Conservation (phyloP, 2,888 invertebrate genomes). For the Bimastos eiseni region DNA sequence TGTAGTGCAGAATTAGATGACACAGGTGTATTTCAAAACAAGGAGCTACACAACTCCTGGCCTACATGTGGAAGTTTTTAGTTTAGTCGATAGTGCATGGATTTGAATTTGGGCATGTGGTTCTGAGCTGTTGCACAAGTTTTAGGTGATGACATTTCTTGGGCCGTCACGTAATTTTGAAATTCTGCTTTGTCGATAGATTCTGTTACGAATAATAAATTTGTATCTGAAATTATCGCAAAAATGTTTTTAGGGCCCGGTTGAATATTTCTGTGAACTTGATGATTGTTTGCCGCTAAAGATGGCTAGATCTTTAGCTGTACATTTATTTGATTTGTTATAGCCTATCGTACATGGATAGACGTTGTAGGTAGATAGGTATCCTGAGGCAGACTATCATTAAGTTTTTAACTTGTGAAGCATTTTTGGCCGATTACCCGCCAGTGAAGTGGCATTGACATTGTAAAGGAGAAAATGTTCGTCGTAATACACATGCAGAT, state of each 20-base stretch:
- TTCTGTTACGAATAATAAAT: background rate
- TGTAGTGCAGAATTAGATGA: background rate
- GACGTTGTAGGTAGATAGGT: background rate
- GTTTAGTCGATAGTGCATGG: conserved; percentile 1
- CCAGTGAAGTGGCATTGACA: background rate
- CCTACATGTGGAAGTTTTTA: background rate
- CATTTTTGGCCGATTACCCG: background rate
- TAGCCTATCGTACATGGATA: background rate
- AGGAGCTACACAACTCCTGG: background rate
- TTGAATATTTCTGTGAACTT: background rate
- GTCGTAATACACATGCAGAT: background rate
- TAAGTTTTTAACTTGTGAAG: background rate
- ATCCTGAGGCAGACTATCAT: background rate
- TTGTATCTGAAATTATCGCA: background rate
- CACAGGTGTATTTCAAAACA: background rate
- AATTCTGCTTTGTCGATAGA: background rate
- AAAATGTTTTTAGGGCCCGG: background rate
- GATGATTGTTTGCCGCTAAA: background rate
- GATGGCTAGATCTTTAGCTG: background rate
- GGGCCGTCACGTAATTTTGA: background rate
- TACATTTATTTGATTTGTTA: background rate
- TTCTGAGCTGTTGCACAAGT: background rate
- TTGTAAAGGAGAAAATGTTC: background rate
- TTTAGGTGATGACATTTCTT: background rate
- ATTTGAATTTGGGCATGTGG: background rate